Percentiles rank a stretch among this genome's conserved stretches.
phyloP scores from a whole-genome alignment of 2,113 vertebrate species.

The Hemiscyllium ocellatum region DNA sequence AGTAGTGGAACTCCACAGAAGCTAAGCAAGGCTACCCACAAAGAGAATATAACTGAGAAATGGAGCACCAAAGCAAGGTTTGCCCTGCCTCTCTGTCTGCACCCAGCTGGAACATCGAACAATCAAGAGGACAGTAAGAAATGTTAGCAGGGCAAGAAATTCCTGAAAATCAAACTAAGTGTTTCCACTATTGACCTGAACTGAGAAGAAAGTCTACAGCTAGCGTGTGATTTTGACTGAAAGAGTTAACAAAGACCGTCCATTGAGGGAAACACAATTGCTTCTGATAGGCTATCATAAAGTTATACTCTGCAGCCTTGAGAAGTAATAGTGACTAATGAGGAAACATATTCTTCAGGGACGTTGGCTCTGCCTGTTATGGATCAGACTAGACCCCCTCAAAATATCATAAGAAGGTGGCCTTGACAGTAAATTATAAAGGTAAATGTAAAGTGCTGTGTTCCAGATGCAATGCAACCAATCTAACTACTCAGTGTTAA shows the following conservation, averaged over 20 bases:
- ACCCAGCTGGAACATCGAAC: neutral
- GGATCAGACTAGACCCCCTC: too few species aligned
- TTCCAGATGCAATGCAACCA: too few species aligned
- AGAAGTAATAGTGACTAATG: neutral
- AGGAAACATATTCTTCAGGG: neutral
- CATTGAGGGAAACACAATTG: neutral
- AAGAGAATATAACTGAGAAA: neutral
- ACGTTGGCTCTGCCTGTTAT: neutral
- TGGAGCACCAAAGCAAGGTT: neutral
- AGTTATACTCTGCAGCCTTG: neutral
- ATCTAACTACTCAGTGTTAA: too few species aligned
- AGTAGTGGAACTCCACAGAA: neutral
- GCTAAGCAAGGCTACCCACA: neutral
- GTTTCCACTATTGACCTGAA: neutral
- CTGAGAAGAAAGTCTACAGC: neutral
- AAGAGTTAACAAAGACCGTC: neutral
- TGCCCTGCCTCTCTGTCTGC: neutral
- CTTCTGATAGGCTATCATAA: neutral
- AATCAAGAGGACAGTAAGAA: neutral
- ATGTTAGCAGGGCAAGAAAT: neutral
- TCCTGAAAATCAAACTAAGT: neutral
- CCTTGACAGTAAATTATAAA: too few species aligned
- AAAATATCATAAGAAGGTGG: too few species aligned
- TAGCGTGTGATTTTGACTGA: neutral
- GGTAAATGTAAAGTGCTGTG: too few species aligned